These are phyloP conservation scores for Erpobdella octoculata DNA, from an alignment of 2,888 invertebrate species.

Conservation along the genomic window DNA sequence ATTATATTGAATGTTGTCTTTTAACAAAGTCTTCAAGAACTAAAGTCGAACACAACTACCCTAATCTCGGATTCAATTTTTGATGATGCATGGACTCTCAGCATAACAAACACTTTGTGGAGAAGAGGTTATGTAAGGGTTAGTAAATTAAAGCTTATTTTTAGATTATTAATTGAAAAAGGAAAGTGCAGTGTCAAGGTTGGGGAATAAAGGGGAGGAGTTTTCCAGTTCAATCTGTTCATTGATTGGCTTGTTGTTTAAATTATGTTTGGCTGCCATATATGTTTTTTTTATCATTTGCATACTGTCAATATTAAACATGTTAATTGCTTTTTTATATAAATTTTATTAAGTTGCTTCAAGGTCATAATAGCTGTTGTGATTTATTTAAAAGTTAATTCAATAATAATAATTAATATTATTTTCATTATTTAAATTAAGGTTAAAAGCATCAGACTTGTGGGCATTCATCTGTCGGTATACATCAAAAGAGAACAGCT, in stretches of 20 bases:
- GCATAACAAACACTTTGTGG: conserved; percentile 40
- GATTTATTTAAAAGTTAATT: not conserved
- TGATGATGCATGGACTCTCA: conserved; percentile 42
- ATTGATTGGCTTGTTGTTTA: not conserved
- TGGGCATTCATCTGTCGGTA: conserved; percentile 72
- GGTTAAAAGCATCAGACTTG: conserved; percentile 70
- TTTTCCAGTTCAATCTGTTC: no score
- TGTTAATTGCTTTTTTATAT: no score
- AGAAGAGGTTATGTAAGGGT: conserved; percentile 44
- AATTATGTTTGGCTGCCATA: no score
- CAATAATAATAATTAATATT: not conserved
- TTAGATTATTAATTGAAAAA: no score
- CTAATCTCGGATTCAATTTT: conserved; percentile 61
- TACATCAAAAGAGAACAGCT: conserved; percentile 73
- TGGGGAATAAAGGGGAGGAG: no score
- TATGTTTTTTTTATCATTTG: no score
- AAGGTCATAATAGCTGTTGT: no score
- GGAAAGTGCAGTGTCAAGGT: no score
- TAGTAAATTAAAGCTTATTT: conserved; percentile 30
- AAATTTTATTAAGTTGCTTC: no score
- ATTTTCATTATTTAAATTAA: conserved; percentile 33
- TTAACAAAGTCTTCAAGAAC: conserved; percentile 63
- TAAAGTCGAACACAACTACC: conserved; percentile 66
- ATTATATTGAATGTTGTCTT: not conserved
- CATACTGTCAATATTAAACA: no score